phyloP scores from a whole-genome alignment of 92 coral and sea anemone genomes.

The Phenganax subtilis region DNA sequence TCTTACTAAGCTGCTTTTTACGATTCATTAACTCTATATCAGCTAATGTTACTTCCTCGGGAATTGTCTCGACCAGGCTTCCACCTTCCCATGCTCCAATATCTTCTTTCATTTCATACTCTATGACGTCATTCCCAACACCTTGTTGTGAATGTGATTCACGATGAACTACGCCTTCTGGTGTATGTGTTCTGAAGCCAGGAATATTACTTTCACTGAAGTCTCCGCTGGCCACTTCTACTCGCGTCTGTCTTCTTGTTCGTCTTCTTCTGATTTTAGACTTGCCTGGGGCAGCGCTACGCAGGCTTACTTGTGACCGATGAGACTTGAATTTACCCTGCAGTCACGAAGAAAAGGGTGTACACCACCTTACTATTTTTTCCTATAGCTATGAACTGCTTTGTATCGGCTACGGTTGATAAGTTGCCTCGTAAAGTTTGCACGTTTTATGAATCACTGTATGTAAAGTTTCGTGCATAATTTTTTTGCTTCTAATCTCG shows the following conservation, averaged over 20 bases:
- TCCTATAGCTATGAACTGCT: neutral
- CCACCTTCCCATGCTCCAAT: conserved; percentile 34
- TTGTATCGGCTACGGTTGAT: neutral
- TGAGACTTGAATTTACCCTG: conserved; percentile 3
- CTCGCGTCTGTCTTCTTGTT: conserved; percentile 32
- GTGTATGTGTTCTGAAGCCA: neutral
- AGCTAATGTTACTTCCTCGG: conserved; percentile 33
- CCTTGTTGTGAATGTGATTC: neutral
- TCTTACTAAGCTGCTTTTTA: conserved; percentile 34
- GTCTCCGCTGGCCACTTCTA: conserved; percentile 24
- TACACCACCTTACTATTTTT: neutral
- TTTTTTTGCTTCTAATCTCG: no score
- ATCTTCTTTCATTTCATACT: conserved; percentile 37
- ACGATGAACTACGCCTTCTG: neutral
- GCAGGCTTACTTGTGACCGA: neutral
- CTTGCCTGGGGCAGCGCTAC: neutral
- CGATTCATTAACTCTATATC: conserved; percentile 38
- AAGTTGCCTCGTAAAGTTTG: no score
- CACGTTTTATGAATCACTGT: no score
- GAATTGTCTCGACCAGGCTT: conserved; percentile 14
- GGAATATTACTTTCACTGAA: neutral
- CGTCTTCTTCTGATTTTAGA: conserved; percentile 29
- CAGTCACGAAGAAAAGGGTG: neutral
- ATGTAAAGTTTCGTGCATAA: no score
- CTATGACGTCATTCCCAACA: neutral